Conservation (phyloP, 2,797 vertebrate genomes). For the Rhinichthys osculus region DNA sequence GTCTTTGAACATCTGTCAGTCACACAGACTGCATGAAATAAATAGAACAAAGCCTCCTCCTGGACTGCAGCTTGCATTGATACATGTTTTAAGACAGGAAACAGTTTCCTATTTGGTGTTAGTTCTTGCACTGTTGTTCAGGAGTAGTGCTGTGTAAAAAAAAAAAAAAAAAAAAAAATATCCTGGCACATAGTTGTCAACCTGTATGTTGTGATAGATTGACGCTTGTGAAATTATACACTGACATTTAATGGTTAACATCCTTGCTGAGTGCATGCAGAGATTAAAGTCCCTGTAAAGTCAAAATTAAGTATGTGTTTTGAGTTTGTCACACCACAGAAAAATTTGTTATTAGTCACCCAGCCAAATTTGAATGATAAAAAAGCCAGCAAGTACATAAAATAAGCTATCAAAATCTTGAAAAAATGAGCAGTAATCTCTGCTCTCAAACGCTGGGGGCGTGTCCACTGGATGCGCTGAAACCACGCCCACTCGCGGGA, state of each 20-base stretch:
- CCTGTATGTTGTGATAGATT: neutral
- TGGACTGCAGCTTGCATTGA: slow-evolving; percentile 1
- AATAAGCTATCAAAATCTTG: too few relatives aligned
- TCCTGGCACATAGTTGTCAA: neutral
- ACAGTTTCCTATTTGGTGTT: neutral
- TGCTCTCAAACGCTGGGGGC: too few relatives aligned
- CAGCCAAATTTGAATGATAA: too few relatives aligned
- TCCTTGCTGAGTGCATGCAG: neutral
- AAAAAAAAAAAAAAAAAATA: neutral
- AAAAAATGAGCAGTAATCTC: too few relatives aligned
- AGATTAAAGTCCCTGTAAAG: too few relatives aligned
- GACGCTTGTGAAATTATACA: neutral
- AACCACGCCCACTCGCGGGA: too few relatives aligned
- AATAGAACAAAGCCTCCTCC: slow-evolving; percentile 34
- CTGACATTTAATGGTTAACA: neutral
- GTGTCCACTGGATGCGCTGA: too few relatives aligned
- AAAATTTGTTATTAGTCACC: too few relatives aligned
- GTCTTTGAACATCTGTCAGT: slow-evolving; percentile 50
- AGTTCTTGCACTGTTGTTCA: neutral
- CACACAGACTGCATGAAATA: slow-evolving; percentile 4
- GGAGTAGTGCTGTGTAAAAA: neutral
- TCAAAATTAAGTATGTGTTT: too few relatives aligned
- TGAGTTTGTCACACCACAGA: too few relatives aligned
- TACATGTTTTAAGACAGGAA: slow-evolving; percentile 19
- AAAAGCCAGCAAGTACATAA: too few relatives aligned